phyloP scores from a whole-genome alignment of 2,113 vertebrate genomes.

The Microcebus griseorufus region DNA sequence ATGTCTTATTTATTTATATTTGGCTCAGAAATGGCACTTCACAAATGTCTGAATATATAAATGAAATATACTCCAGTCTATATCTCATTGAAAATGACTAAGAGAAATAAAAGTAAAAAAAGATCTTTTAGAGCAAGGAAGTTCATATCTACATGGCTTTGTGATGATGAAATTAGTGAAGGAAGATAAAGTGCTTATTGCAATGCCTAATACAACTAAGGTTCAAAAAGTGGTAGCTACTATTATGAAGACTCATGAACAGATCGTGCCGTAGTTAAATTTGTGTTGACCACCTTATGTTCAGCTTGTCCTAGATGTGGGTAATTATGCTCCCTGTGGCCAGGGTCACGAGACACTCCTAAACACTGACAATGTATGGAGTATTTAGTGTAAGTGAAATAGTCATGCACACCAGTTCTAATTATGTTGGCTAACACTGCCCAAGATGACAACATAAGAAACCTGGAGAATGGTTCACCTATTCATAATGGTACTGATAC shows the following conservation, averaged over 20 bases:
- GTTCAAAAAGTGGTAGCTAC: not conserved
- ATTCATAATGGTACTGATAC: fast-evolving
- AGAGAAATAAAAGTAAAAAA: conserved; percentile 27
- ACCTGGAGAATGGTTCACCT: not conserved
- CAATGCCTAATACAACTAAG: not conserved
- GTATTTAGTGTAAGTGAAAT: not conserved
- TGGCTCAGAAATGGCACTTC: not conserved
- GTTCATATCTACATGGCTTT: not conserved
- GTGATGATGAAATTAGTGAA: not conserved
- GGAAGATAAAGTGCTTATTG: not conserved
- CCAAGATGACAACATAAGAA: not conserved
- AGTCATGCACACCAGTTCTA: not conserved
- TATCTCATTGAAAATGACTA: not conserved
- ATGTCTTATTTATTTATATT: not conserved
- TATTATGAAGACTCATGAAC: not conserved
- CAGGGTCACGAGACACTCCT: not conserved
- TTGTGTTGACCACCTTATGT: fast-evolving
- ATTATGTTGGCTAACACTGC: too few species aligned
- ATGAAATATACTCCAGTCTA: not conserved
- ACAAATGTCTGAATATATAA: not conserved
- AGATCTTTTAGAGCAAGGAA: not conserved
- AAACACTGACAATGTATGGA: not conserved
- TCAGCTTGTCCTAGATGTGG: not conserved
- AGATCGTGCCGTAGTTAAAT: not conserved
- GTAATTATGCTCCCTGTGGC: not conserved